Evolutionary conservation across 92 coral and sea anemone genomes (phyloP).

Genomic region (Siderastrea siderea): DNA sequence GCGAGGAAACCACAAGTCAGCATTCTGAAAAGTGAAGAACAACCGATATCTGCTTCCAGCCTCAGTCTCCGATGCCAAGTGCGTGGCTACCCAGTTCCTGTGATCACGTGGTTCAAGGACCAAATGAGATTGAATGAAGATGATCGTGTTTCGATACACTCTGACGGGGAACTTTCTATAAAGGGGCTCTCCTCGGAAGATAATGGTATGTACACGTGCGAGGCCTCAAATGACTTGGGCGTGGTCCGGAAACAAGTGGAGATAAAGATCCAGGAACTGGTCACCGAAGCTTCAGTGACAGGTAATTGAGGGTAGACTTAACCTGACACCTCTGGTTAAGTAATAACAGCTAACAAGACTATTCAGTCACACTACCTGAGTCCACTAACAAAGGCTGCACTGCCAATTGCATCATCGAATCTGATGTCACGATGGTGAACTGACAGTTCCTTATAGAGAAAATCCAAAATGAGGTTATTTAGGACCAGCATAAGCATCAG

Average conservation of each 20-base stretch:
- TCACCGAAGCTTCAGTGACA: conserved; percentile 11
- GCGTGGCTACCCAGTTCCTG: conserved; percentile 49
- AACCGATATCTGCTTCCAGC: conserved; percentile 13
- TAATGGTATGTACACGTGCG: conserved; percentile 37
- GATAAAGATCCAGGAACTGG: conserved; percentile 10
- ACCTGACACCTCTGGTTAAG: too few relatives aligned
- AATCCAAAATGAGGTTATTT: too few relatives aligned
- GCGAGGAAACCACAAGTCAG: conserved; percentile 35
- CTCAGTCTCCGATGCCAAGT: conserved; percentile 42
- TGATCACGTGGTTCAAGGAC: conserved; percentile 36
- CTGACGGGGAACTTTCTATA: conserved; percentile 19
- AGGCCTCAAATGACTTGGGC: conserved; percentile 44
- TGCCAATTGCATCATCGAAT: too few relatives aligned
- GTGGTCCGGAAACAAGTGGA: conserved; percentile 11
- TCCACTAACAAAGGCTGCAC: too few relatives aligned
- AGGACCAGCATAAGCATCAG: too few relatives aligned
- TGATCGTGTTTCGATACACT: conserved; percentile 1
- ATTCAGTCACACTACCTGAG: too few relatives aligned
- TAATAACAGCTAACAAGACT: too few relatives aligned
- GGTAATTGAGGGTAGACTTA: not conserved
- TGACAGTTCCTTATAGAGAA: too few relatives aligned
- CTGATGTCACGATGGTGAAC: too few relatives aligned
- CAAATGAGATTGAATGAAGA: not conserved
- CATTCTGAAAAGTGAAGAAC: not conserved
- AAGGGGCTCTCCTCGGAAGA: conserved; percentile 11